These are phyloP conservation scores for Standfussiana lucernea DNA, from an alignment of 2,888 invertebrate genomes.

Conservation along the genomic window DNA sequence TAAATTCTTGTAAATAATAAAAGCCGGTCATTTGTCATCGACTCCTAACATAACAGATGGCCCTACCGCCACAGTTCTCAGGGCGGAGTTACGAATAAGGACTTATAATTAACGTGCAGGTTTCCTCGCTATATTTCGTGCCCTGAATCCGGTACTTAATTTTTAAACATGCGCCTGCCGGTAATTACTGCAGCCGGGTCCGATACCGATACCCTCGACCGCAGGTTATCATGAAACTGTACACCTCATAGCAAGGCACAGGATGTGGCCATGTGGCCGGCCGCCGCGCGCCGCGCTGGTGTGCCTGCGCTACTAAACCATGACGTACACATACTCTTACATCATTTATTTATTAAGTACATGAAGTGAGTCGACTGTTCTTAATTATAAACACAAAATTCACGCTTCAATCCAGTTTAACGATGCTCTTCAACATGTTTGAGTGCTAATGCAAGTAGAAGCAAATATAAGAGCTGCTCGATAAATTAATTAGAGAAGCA, in stretches of 20 bases:
- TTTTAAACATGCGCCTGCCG: constrained; percentile 26
- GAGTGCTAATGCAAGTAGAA: constrained; percentile 64
- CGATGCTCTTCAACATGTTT: constrained; percentile 55
- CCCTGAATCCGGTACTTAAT: constrained; percentile 21
- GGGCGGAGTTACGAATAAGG: constrained; percentile 23
- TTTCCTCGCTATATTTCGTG: constrained; percentile 16
- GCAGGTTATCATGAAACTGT: constrained; percentile 51
- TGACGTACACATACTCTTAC: constrained; percentile 10
- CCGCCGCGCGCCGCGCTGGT: no score
- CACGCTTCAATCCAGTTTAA: constrained; percentile 54
- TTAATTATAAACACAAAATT: constrained; percentile 56
- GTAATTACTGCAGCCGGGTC: constrained; percentile 43
- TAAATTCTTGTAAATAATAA: constrained; percentile 6
- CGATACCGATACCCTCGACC: constrained; percentile 54
- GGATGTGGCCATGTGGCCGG: constrained; percentile 40
- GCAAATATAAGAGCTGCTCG: constrained; percentile 60
- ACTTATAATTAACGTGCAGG: constrained; percentile 42
- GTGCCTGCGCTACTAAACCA: constrained; percentile 31
- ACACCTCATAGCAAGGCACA: constrained; percentile 22
- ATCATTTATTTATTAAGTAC: constrained; percentile 37
- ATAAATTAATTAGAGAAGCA: constrained; percentile 59
- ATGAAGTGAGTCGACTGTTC: constrained; percentile 35
- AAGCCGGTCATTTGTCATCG: constrained; percentile 18
- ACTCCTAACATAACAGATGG: constrained; percentile 33
- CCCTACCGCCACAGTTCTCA: constrained; percentile 21